Conservation (phyloP, 2,888 invertebrate genomes). For the Pterostichus niger region DNA sequence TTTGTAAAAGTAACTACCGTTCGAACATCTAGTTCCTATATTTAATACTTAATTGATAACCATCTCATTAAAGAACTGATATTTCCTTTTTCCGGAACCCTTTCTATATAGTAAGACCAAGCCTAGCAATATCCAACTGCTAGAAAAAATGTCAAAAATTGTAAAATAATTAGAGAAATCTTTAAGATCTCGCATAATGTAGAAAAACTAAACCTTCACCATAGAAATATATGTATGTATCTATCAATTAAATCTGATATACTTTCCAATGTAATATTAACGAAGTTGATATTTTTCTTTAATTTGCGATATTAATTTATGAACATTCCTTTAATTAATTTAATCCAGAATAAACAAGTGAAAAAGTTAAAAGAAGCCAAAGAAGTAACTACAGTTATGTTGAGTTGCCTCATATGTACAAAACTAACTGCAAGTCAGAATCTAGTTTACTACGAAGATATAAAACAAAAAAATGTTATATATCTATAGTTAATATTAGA, state of each 20-base stretch:
- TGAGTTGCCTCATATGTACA: conserved; percentile 41
- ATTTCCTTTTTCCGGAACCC: conserved; percentile 33
- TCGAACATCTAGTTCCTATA: no score
- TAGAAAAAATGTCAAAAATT: conserved; percentile 16
- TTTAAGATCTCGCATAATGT: not conserved
- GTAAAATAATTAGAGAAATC: conserved; percentile 38
- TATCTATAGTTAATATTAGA: no score
- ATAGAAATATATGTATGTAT: conserved; percentile 23
- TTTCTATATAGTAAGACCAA: conserved; percentile 15
- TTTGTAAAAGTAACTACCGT: not conserved
- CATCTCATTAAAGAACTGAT: not conserved
- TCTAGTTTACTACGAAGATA: conserved; percentile 11
- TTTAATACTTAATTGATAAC: no score
- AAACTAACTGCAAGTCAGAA: conserved; percentile 22
- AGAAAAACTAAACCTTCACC: conserved; percentile 32
- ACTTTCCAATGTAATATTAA: conserved; percentile 48
- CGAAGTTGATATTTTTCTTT: conserved; percentile 20
- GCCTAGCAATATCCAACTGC: conserved; percentile 9
- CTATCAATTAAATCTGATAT: conserved; percentile 40
- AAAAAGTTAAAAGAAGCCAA: conserved; percentile 35
- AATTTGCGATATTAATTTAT: conserved; percentile 39
- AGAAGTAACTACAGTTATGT: conserved; percentile 39
- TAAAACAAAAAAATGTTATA: not conserved
- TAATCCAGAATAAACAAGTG: conserved; percentile 32
- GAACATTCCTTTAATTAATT: conserved; percentile 48